Evolutionary conservation across 2,797 vertebrate species (phyloP).

Genomic region (Gallinago solitaria): DNA sequence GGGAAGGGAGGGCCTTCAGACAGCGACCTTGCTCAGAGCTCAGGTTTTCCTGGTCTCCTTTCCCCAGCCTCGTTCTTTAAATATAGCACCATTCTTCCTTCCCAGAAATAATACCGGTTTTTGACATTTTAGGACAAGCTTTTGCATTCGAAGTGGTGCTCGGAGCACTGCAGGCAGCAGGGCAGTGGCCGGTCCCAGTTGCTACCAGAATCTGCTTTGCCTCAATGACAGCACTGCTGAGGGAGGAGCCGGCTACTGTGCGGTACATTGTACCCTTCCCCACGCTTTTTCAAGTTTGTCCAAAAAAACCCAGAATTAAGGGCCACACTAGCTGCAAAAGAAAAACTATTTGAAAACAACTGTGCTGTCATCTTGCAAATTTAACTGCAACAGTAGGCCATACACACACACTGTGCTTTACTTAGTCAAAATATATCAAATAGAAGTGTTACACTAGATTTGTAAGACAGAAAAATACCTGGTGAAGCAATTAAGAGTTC

Average conservation of each 20-base stretch:
- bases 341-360: not conserved
- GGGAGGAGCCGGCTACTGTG: not conserved
- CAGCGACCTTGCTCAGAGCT: not conserved
- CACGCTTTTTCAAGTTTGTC: constrained; percentile 14
- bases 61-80: not conserved
- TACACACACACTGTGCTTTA: not conserved
- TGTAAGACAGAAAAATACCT: constrained; percentile 10
- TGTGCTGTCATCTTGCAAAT: not conserved
- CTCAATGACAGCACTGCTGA: not conserved
- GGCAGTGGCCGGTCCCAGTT: not conserved
- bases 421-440: not conserved
- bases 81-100: constrained; percentile 22
- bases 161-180: not conserved
- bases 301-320: not conserved
- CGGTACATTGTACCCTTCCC: not conserved
- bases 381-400: not conserved
- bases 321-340: not conserved
- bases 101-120: not conserved
- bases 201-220: not conserved
- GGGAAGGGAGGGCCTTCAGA: not conserved
- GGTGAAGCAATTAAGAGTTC: not conserved
- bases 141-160: not conserved
- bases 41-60: not conserved
- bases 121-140: not conserved
- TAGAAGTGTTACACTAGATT: not conserved